Conservation (phyloP, 2,797 vertebrate species). For the Anguilla megastoma region DNA sequence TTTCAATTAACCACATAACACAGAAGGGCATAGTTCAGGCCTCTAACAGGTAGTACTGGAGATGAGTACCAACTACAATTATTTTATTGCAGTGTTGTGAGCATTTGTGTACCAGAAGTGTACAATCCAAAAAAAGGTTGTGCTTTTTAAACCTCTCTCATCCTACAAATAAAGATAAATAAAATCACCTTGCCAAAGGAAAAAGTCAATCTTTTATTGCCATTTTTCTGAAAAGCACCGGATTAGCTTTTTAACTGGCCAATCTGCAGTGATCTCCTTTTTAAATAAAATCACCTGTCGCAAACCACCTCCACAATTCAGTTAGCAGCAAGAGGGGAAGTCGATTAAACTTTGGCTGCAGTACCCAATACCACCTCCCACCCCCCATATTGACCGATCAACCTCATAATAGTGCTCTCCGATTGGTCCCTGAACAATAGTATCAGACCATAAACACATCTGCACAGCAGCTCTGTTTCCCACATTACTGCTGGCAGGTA, state of each 20-base stretch:
- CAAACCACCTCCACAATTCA: neutral
- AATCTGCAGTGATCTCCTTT: too few species aligned
- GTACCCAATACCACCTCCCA: neutral
- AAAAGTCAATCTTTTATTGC: too few species aligned
- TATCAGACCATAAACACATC: conserved; percentile 78
- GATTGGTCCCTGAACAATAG: conserved; percentile 56
- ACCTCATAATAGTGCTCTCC: neutral
- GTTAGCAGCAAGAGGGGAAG: neutral
- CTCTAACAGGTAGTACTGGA: neutral
- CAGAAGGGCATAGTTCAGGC: neutral
- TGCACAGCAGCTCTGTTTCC: conserved; percentile 67
- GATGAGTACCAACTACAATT: neutral
- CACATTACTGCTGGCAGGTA: conserved; percentile 73
- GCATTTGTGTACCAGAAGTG: neutral
- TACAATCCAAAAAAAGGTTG: neutral
- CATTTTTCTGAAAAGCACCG: too few species aligned
- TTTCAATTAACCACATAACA: neutral
- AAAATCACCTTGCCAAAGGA: too few species aligned
- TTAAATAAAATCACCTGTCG: neutral
- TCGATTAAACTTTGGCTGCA: neutral
- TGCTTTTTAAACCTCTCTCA: neutral
- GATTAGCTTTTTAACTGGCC: too few species aligned
- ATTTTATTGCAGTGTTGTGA: neutral
- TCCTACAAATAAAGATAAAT: neutral
- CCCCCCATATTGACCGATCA: neutral